These are phyloP conservation scores for Nanorana parkeri DNA, from an alignment of 2,113 vertebrate genomes.

Conservation along the genomic window DNA sequence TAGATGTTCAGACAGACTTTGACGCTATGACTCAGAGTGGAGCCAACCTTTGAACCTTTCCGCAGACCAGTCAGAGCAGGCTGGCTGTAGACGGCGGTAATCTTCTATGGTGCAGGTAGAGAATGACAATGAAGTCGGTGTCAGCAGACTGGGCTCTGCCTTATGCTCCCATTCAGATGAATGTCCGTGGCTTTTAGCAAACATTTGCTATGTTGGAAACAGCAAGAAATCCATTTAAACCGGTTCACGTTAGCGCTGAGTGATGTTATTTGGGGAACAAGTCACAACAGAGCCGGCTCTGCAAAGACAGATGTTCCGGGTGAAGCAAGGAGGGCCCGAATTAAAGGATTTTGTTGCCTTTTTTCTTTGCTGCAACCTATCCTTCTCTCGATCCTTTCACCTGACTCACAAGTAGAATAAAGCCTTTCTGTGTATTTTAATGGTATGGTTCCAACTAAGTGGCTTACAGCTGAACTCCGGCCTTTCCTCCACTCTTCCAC, in stretches of 20 bases:
- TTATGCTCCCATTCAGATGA: constrained; percentile 2
- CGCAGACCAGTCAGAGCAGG: too few species aligned
- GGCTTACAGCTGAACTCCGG: too few species aligned
- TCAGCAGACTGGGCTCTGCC: background rate
- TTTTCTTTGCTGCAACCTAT: background rate
- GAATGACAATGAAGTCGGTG: background rate
- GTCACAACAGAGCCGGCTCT: constrained; percentile 28
- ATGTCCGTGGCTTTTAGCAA: constrained; percentile 2
- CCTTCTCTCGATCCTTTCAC: background rate
- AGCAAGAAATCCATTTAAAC: background rate
- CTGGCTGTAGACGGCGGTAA: too few species aligned
- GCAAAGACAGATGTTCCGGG: constrained; percentile 42
- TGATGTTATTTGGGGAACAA: constrained; percentile 32
- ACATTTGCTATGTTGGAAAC: constrained; percentile 43
- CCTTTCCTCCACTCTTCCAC: too few species aligned
- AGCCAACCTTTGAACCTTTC: too few species aligned
- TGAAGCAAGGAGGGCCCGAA: constrained; percentile 3
- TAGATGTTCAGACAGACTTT: too few species aligned
- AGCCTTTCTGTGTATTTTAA: too few species aligned
- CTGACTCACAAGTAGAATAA: background rate
- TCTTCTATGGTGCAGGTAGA: background rate
- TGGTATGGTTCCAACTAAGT: too few species aligned
- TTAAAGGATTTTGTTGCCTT: constrained; percentile 22
- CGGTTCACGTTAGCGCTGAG: constrained; percentile 9
- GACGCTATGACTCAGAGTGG: too few species aligned